A percentile compares a stretch with the other conserved stretches of the same genome.
Conservation (phyloP, 1,140 invertebrate genomes). For the Drosophila parvula region DNA sequence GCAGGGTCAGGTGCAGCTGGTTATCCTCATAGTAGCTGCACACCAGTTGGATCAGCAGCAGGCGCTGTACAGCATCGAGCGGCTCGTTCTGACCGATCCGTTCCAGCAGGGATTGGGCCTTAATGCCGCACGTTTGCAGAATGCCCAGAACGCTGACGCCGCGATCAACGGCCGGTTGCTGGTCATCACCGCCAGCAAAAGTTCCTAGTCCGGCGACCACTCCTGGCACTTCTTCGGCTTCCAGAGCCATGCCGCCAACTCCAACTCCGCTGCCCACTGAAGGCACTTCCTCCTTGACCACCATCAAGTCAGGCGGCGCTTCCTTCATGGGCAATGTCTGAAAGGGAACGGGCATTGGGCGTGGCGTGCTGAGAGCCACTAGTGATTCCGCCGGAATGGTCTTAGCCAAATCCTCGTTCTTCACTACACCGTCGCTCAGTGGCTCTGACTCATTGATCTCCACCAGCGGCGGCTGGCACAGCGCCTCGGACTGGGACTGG, state of each 20-base stretch:
- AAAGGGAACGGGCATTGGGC: slow-evolving; percentile 18
- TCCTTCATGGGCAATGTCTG: slow-evolving; percentile 30
- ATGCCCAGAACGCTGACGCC: slow-evolving; percentile 64
- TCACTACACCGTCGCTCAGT: slow-evolving; percentile 7
- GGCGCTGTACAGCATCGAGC: slow-evolving; percentile 59
- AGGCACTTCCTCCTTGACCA: slow-evolving; percentile 46
- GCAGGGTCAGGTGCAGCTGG: slow-evolving; percentile 68
- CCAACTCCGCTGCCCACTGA: neutral
- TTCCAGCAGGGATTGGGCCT: slow-evolving; percentile 55
- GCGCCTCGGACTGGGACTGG: neutral
- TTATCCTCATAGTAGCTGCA: slow-evolving; percentile 77
- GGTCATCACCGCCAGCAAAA: slow-evolving; percentile 16
- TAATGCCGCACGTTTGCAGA: slow-evolving; percentile 49
- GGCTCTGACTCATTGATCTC: neutral
- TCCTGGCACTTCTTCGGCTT: neutral
- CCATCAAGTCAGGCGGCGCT: slow-evolving; percentile 4
- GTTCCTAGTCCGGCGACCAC: slow-evolving; percentile 4
- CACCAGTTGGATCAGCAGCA: slow-evolving; percentile 70
- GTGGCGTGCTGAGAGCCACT: slow-evolving; percentile 45
- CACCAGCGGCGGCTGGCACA: slow-evolving; percentile 21
- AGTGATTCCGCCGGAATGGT: slow-evolving; percentile 51
- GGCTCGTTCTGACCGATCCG: slow-evolving; percentile 56
- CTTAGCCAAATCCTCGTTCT: slow-evolving; percentile 28
- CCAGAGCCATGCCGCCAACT: no score
- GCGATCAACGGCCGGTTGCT: slow-evolving; percentile 19